Evolutionary conservation across 2,113 vertebrate genomes (phyloP), one percentile per base, ranked within the genome.

Genomic region (Syngnathus floridae): DNA sequence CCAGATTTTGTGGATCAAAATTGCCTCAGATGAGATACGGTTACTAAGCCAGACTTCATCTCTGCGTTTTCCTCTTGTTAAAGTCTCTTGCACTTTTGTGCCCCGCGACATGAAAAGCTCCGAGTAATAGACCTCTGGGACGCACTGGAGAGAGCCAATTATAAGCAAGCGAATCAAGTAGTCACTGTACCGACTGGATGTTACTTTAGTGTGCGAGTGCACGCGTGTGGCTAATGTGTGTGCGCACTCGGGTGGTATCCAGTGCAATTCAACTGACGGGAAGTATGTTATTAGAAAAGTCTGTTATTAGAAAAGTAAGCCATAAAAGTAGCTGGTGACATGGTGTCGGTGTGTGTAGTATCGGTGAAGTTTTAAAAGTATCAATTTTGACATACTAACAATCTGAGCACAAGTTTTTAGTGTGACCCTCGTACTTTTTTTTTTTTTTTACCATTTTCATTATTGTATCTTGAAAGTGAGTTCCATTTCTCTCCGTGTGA

Each of bases 21-120:
- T 52, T 11, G 9, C 4, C 10, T 0, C 11, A 38, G 63, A 16
- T 45, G 19, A 60, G 16, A 40, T 4, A 57, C 19, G 55, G 41
- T 14, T 22, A 56, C 31, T 56, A 26, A 57, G 31, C 52, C 14
- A 36, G 59, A 76, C 72, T 65, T 66, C 52, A 69, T 74, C 66
- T 45, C 35, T 38, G 55, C 22, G 55, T 60, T 66, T 62, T 79
- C 63, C 59, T 66, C 68, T 64, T 46, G 19, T 64, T 21, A 38
- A 62, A 56, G 35, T 77, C 59, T 76, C 66, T 31, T 55, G 59
- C 71, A 52, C 64, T 71, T 75, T 66, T 83, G 76, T 70, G 71
- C 71, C 35, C 48, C 69, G 56, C 37, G 38, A 72, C 62, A 76
- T 68, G 59, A 74, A 79, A 69, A 80, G 66, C 48, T 56, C 61